Conservation (phyloP, 2,113 vertebrate species). For the Ahaetulla prasina region DNA sequence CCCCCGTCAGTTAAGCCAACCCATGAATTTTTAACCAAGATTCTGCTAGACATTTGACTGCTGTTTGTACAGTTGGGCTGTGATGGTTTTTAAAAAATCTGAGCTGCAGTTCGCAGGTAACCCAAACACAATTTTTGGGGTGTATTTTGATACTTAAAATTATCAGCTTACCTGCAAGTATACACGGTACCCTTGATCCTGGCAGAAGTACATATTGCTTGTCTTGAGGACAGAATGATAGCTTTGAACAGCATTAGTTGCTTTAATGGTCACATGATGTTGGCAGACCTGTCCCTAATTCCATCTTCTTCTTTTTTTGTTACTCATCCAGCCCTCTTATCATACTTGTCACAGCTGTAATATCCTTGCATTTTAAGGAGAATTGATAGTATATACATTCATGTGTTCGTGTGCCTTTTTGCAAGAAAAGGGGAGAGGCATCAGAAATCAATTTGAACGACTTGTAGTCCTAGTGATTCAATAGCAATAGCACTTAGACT, state of each 20-base stretch:
- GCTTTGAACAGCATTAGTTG: not conserved
- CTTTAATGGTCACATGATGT: not conserved
- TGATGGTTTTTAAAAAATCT: not conserved
- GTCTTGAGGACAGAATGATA: not conserved
- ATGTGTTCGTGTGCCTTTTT: not conserved
- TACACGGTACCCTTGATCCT: not conserved
- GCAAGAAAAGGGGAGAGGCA: not conserved
- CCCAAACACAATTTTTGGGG: not conserved
- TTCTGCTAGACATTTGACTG: not conserved
- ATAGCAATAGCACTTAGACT: no score
- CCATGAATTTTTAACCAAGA: not conserved
- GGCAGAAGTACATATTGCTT: not conserved
- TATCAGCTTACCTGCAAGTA: not conserved
- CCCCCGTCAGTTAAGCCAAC: not conserved
- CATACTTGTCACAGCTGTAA: not conserved
- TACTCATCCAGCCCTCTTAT: not conserved
- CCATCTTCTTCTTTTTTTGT: not conserved
- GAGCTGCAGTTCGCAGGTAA: not conserved
- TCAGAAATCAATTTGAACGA: not conserved
- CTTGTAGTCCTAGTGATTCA: not conserved
- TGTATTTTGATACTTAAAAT: not conserved
- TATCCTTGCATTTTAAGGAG: not conserved
- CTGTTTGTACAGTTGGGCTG: not conserved
- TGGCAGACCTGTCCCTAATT: not conserved
- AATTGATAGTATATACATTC: not conserved